These are phyloP conservation scores for Sebastiscus albofasciatus DNA, from an alignment of 2,797 vertebrate genomes.

Conservation along the genomic window DNA sequence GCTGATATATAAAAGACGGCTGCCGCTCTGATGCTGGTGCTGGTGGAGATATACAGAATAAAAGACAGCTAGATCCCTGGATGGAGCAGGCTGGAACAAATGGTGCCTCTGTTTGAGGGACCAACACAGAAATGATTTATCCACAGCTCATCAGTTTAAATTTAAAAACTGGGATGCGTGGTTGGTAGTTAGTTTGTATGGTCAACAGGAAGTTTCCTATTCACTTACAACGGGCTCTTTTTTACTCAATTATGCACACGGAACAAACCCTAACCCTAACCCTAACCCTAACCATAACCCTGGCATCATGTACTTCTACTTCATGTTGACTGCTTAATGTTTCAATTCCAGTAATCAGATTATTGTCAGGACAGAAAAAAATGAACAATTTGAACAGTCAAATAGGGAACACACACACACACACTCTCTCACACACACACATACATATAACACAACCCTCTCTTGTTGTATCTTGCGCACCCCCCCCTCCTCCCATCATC, in stretches of 20 bases:
- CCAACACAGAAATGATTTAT: slow-evolving; percentile 27
- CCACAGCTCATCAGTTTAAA: slow-evolving; percentile 6
- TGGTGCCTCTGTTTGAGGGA: slow-evolving; percentile 16
- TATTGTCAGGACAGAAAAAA: slow-evolving; percentile 32
- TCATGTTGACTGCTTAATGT: slow-evolving; percentile 19
- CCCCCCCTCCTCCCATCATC: slow-evolving; percentile 19
- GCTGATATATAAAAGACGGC: slow-evolving; percentile 21
- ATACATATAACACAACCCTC: slow-evolving; percentile 23
- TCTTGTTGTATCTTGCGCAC: slow-evolving; percentile 35
- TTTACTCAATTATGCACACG: neutral
- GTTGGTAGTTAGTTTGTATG: slow-evolving; percentile 4
- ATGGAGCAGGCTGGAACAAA: slow-evolving; percentile 42
- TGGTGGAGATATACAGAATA: neutral
- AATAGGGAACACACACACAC: slow-evolving; percentile 6
- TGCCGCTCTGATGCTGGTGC: too few species aligned
- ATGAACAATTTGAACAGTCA: slow-evolving; percentile 35
- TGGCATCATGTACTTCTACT: neutral
- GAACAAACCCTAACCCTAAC: neutral
- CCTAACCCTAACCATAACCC: too few species aligned
- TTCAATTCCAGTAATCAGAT: slow-evolving; percentile 43
- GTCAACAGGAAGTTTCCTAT: slow-evolving; percentile 3
- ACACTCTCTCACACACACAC: slow-evolving; percentile 2
- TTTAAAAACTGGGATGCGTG: slow-evolving; percentile 9
- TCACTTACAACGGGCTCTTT: neutral
- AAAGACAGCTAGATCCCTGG: slow-evolving; percentile 25